Percentiles rank a stretch among this genome's conserved stretches.
Conservation (phyloP, 2,113 vertebrate genomes). For the Onychostruthus taczanowskii region DNA sequence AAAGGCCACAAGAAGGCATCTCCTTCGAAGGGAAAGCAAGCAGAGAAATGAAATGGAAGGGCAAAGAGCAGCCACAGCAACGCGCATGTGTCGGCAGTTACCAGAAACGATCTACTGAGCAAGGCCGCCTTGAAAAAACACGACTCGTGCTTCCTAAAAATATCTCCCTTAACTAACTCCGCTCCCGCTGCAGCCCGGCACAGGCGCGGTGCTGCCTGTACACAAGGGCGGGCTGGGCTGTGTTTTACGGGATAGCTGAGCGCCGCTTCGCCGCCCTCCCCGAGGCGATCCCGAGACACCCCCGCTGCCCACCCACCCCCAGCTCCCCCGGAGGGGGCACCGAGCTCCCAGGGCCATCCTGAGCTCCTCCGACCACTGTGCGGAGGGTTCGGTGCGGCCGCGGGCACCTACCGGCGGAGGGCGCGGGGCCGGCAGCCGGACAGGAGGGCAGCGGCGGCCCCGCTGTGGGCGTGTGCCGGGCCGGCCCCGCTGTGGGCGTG, state of each 20-base stretch:
- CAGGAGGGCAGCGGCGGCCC: background rate
- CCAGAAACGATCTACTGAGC: background rate
- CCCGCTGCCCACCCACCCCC: background rate
- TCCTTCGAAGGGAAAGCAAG: fast-evolving
- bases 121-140: background rate
- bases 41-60: background rate
- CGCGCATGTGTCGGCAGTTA: background rate
- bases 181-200: background rate
- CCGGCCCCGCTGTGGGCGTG: background rate
- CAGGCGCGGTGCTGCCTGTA: background rate
- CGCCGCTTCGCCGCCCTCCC: background rate
- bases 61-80: background rate
- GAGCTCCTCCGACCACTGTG: background rate
- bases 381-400: background rate
- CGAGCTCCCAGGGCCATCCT: background rate
- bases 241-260: background rate
- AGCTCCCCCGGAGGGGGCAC: background rate
- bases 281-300: background rate
- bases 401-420: background rate
- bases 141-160: background rate
- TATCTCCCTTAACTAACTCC: background rate
- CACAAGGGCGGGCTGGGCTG: no score
- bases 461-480: background rate
- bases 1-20: background rate
- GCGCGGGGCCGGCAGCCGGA: no score